A percentile compares a stretch with the other conserved stretches of the same genome.
These are phyloP conservation scores for Myoxocephalus aenaeus DNA, from an alignment of 2,797 vertebrate species.

Conservation along the genomic window DNA sequence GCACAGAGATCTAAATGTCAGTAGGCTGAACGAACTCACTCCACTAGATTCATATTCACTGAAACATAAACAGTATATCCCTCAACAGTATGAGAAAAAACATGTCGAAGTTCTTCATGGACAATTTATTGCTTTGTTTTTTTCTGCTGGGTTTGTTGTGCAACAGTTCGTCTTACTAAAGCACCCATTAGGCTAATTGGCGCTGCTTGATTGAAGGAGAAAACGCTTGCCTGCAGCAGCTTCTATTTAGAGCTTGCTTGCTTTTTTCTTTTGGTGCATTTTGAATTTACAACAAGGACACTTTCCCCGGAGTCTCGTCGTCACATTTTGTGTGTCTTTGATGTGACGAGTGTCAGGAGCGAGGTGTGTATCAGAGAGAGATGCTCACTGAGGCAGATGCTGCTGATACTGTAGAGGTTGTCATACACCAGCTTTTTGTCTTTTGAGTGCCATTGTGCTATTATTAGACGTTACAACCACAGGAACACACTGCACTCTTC, in stretches of 20 bases:
- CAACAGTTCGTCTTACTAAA: conserved; percentile 49
- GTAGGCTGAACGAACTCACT: conserved; percentile 22
- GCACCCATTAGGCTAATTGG: conserved; percentile 66
- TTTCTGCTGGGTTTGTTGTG: conserved; percentile 21
- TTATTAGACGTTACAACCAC: conserved; percentile 47
- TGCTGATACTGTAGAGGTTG: conserved; percentile 28
- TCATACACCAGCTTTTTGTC: conserved; percentile 27
- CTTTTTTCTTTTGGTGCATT: conserved; percentile 12
- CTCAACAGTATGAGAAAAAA: conserved; percentile 8
- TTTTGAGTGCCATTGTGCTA: conserved; percentile 38
- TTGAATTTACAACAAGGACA: conserved; percentile 47
- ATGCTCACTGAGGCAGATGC: conserved; percentile 42
- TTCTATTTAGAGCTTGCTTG: conserved; percentile 35
- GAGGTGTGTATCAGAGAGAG: conserved; percentile 34
- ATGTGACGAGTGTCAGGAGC: conserved; percentile 37
- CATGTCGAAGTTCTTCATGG: conserved; percentile 16
- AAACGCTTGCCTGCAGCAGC: conserved; percentile 45
- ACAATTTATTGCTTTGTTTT: conserved; percentile 43
- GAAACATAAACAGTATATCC: conserved; percentile 6
- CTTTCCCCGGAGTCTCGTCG: conserved; percentile 6
- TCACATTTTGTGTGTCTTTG: conserved; percentile 42
- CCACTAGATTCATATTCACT: conserved; percentile 30
- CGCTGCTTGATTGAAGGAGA: conserved; percentile 49
- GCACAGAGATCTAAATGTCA: conserved; percentile 34
- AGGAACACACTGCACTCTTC: background rate